These are phyloP conservation scores for Avahi laniger DNA, from an alignment of 2,797 vertebrate species.

Conservation along the genomic window DNA sequence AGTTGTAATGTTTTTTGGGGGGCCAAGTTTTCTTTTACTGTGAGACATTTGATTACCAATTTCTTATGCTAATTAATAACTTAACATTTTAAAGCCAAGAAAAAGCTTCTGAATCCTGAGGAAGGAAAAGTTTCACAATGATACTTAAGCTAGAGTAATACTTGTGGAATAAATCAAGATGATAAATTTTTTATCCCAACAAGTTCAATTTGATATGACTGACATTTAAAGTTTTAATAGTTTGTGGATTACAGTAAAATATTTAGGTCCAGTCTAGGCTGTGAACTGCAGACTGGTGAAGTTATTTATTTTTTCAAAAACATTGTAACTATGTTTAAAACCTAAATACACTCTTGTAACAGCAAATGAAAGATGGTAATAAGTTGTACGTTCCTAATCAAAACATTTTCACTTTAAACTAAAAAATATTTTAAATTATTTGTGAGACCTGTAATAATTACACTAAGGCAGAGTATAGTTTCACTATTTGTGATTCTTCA, in stretches of 20 bases:
- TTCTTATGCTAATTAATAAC: conserved; percentile 7
- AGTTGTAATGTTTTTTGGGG: not conserved
- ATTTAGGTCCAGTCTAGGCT: not conserved
- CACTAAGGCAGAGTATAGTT: not conserved
- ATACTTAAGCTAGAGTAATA: not conserved
- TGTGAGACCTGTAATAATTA: not conserved
- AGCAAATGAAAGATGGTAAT: conserved; percentile 5
- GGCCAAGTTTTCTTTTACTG: conserved; percentile 8
- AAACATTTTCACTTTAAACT: conserved; percentile 12
- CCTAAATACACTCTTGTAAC: not conserved
- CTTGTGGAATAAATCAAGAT: not conserved
- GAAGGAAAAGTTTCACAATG: conserved; percentile 26
- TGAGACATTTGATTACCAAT: not conserved
- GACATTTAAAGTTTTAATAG: conserved; percentile 34
- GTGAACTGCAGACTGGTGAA: not conserved
- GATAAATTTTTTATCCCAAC: conserved; percentile 5
- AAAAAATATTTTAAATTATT: not conserved
- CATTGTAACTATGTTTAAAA: not conserved
- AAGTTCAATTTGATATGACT: conserved; percentile 23
- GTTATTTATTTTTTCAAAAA: conserved; percentile 3
- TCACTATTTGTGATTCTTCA: conserved; percentile 12
- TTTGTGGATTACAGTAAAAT: conserved; percentile 39
- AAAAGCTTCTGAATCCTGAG: conserved; percentile 27
- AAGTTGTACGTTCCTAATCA: conserved; percentile 2
- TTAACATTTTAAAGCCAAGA: conserved; percentile 39